Base-by-base conservation (phyloP, 1,140 invertebrate genomes). In the Pseudachorutes palmiensis region DNA sequence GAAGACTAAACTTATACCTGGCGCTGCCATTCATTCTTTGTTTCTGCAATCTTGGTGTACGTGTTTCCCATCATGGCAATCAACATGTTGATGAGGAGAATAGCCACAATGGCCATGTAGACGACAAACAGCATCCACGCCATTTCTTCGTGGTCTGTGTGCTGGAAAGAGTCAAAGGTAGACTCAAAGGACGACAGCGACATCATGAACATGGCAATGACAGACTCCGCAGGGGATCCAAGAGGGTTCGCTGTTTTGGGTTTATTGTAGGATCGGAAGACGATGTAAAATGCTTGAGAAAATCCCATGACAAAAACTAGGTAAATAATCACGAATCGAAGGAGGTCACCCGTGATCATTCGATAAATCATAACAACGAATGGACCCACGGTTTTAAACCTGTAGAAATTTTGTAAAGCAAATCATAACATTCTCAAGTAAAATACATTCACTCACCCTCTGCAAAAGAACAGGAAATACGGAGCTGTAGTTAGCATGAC, bases 21-120 rank as follows among this genome's bases (percentile, higher is more conserved):
- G 80, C 96, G 81, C 80, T 98, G 94, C 93, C 94, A 98, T 78
- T 99, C 96, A 78, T 97, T 97, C 73, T 92, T 84, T 1, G 94
- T 96, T 79, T 96, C 92, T 1, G 93, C 94, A 72, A 98, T 97
- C 79, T 92, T 92, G 79, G 97, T 92, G 79, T 99, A 98, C 26
- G 96, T 98, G 77, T 98, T 97, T 1, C 95, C 96, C 95, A 99
- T 98, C 95, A 98, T 98, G 73, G 96, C 96, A 75, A 99, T 98
- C 76, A 99, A 82, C 92, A 99, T 94, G 83, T 99, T 98, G 19
- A 99, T 90, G 64, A 98, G 80, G 12, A 98, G 80, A 71, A 98
- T 89, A 0, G 92, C 91, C 26, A 98, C 95, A 74, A 98, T 90
- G 61, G 88, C 90, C 92, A 98, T 97, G 80, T 94, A 98, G 1